These are phyloP conservation scores for Mya arenaria DNA, from an alignment of 1,140 invertebrate species.

Conservation along the genomic window DNA sequence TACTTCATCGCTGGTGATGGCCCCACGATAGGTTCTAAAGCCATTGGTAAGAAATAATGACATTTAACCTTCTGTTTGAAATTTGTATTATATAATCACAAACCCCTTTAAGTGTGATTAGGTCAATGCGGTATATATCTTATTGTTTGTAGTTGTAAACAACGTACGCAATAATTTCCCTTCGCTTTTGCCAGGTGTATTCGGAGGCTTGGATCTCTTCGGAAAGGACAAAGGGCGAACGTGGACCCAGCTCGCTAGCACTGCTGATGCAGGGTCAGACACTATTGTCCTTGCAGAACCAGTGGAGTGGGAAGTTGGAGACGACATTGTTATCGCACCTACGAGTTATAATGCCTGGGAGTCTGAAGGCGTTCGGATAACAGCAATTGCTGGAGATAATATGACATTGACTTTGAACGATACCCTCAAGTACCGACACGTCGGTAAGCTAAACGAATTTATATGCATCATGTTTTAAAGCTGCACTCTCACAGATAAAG, in stretches of 20 bases:
- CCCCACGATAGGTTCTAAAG: slow-evolving; percentile 19
- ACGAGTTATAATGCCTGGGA: slow-evolving; percentile 63
- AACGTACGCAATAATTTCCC: no score
- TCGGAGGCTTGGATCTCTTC: slow-evolving; percentile 68
- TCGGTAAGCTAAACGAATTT: slow-evolving; percentile 56
- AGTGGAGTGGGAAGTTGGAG: slow-evolving; percentile 65
- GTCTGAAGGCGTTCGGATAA: slow-evolving; percentile 65
- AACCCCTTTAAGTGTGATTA: no score
- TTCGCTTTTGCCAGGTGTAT: no score
- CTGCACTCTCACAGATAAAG: no score
- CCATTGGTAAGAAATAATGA: slow-evolving; percentile 32
- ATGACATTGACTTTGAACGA: slow-evolving; percentile 62
- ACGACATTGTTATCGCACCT: slow-evolving; percentile 67
- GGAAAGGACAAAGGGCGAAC: slow-evolving; percentile 53
- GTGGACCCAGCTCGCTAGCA: slow-evolving; percentile 66
- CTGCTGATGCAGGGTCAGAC: slow-evolving; percentile 57
- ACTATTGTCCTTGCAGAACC: slow-evolving; percentile 50
- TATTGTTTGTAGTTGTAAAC: no score
- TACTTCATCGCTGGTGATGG: slow-evolving; percentile 56
- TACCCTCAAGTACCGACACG: slow-evolving; percentile 59
- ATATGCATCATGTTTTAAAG: no score
- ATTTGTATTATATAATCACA: no score
- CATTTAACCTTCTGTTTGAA: no score
- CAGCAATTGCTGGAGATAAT: slow-evolving; percentile 49
- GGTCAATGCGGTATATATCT: no score